Evolutionary conservation across 2,797 vertebrate genomes (phyloP), one percentile per base, ranked within the genome.

Genomic region (Acestrorhynchus altus): DNA sequence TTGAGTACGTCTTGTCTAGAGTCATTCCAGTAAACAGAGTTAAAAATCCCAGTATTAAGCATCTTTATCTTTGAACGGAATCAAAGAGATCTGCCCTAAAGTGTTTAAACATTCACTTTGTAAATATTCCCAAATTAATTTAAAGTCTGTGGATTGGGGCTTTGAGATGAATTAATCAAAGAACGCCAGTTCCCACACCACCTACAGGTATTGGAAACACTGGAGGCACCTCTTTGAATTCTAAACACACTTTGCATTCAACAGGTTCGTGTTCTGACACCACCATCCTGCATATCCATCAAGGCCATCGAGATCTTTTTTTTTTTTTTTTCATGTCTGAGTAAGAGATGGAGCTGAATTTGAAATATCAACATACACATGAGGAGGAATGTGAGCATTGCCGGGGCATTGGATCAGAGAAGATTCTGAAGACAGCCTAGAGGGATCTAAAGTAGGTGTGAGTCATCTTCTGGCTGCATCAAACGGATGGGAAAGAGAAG

Each of bases 381-480:
- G 59, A 11, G 31, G 46, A 63, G 51, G 59, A 63, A 80, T 28
- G 20, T 16, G 68, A 42, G 79, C 54, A 18, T 57, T 20, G 67
- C 44, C 22, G 28, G 28, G 60, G 60, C 59, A 56, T 24, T 22
- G 35, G 22, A 71, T 77, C 76, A 28, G 67, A 71, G 26, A 65
- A 20, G 15, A 72, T 26, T 67, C 42, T 63, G 60, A 63, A 79
- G 51, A 76, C 63, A 66, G 73, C 83, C 73, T 84, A 85, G 80
- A 83, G 80, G 87, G 87, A 86, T 87, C 82, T 85, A 86, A 87
- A 90, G 77, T 84, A 85, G 80, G 35, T 77, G 70, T 9, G 20
- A 61, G 57, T 76, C 16, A 64, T 84, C 78, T 78, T 78, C 42
- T 10, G 76, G 59, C 35, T 8, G 82, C 88, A 88, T 88, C 85